Evolutionary conservation across 2,113 vertebrate species (phyloP).

Genomic region (Emydocephalus ijimae): DNA sequence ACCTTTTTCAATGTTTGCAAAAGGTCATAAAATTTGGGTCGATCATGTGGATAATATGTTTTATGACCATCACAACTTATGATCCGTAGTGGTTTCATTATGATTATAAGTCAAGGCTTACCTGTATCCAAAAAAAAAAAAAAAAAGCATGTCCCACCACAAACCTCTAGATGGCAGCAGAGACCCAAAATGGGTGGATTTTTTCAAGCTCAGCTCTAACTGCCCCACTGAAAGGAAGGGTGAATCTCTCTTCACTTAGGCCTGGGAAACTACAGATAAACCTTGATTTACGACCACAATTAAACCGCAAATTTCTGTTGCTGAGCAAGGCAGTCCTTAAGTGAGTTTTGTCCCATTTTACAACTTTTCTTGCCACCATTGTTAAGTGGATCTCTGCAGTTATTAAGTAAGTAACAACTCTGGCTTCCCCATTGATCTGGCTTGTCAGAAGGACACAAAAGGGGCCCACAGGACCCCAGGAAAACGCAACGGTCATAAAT

Average conservation of each 20-base stretch:
- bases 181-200: neutral
- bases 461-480: no score
- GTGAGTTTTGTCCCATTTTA: no score
- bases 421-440: no score
- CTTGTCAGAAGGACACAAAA: no score
- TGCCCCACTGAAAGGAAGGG: neutral
- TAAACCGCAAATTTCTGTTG: no score
- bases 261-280: neutral
- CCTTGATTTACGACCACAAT: no score
- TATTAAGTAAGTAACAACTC: no score
- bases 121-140: neutral
- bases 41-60: neutral
- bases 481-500: no score
- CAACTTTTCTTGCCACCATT: no score
- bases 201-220: neutral
- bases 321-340: no score
- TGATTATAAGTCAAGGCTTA: neutral
- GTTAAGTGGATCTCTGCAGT: no score
- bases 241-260: no score
- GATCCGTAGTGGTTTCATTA: neutral
- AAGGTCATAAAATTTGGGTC: neutral
- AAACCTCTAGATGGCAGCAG: neutral
- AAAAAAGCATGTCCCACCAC: neutral
- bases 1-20: neutral
- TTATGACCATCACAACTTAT: neutral